Conservation (phyloP, 2,888 invertebrate species). For the Epicampocera succincta region DNA sequence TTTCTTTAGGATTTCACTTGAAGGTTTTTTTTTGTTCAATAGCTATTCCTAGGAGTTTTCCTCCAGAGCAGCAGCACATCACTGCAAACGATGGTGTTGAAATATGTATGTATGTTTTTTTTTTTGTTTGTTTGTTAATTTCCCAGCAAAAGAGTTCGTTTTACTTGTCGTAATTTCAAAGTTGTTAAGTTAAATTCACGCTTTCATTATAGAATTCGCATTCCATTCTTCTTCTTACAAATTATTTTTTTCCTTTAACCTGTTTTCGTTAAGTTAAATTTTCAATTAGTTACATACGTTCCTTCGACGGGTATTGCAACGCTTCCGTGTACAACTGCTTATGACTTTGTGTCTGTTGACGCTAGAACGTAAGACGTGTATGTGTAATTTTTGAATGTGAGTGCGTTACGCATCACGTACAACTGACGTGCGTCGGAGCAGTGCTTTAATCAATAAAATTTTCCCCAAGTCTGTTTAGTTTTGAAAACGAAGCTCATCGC, state of each 20-base stretch:
- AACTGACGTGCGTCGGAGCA: slow-evolving; percentile 37
- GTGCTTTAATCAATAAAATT: slow-evolving; percentile 55
- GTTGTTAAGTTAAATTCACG: slow-evolving; percentile 44
- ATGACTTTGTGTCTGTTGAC: neutral
- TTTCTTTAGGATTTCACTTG: slow-evolving; percentile 9
- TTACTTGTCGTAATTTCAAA: slow-evolving; percentile 34
- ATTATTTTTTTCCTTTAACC: slow-evolving; percentile 35
- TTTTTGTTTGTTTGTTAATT: too few relatives aligned
- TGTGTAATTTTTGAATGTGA: neutral
- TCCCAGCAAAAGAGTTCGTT: slow-evolving; percentile 8
- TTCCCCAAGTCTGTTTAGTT: slow-evolving; percentile 8
- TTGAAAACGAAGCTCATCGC: neutral
- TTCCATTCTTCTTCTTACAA: neutral
- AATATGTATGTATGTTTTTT: neutral
- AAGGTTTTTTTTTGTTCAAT: slow-evolving; percentile 12
- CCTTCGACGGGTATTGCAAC: neutral
- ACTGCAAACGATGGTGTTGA: slow-evolving; percentile 1
- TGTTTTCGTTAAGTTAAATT: slow-evolving; percentile 46
- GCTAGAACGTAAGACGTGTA: neutral
- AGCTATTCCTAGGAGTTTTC: slow-evolving; percentile 10
- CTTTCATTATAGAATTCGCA: slow-evolving; percentile 32
- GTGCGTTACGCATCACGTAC: slow-evolving; percentile 61
- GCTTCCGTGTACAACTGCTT: too few relatives aligned
- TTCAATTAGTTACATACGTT: slow-evolving; percentile 31
- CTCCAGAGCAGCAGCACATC: slow-evolving; percentile 9